Base-by-base conservation (phyloP, 2,797 vertebrate species). In the Alectoris magna region DNA sequence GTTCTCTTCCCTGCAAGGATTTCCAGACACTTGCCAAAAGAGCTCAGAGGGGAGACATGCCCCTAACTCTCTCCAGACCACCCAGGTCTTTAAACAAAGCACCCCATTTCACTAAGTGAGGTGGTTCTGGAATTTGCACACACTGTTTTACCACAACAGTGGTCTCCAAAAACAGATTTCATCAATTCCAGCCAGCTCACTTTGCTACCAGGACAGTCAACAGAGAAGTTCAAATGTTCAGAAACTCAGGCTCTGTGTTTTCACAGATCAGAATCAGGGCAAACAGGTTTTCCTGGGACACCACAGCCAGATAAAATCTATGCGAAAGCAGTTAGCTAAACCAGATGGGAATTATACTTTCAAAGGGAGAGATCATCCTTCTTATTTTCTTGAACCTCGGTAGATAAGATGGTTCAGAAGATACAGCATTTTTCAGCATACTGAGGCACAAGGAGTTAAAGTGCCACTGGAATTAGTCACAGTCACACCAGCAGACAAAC, bases 51-150 rank as follows among this genome's bases (percentile, higher is more conserved):
- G 17, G 19, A 60, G 56, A 71, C 22, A 4, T 0, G 3, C 7
- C 63, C 63, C 58, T 82, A 55, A 22, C 48, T 9, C 82, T 51
- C 53, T 59, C 13, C 55, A 88, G 68, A 55, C 49, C 38, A 62
- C 64, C 21, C 31, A 66, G 23, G 43, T 41, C 71, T 59, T 62
- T 27, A 31, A 74, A 56, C 15, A 3, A 68, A 63, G 17, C 17
- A 19, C 36, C 46, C 64, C 1, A 2, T 53, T 59, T 58, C 78
- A 69, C 41, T 16, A 23, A 0, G 0, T 39, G 24, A 22, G 0
- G 1, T 2, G 53, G 60, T 19, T 59, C 10, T 4, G 24, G 27
- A 44, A 44, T 67, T 73, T 34, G n/a, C 49, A 70, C 38, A 26
- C 48, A 17, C 36, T 67, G 38, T 13, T 58, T 68, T 26, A 70